Percentiles rank a stretch among this genome's conserved stretches.
Conservation (phyloP, 2,113 vertebrate genomes). For the Pangasianodon gigas region DNA sequence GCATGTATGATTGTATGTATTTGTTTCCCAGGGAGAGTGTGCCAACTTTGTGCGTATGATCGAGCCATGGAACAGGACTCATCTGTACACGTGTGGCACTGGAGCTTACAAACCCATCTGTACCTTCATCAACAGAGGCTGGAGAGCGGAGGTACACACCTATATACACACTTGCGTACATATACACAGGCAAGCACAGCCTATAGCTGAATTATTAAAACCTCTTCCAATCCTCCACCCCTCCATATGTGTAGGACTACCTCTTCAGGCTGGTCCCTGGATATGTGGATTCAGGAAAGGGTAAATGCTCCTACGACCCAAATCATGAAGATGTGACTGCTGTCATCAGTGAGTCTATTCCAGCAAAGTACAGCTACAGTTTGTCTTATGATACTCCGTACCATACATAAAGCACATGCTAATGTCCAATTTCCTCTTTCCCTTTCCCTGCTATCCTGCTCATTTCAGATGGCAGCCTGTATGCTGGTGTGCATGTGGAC, state of each 20-base stretch:
- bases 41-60: constrained; percentile 79
- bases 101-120: constrained; percentile 83
- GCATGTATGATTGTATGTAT: constrained; percentile 38
- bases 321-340: constrained; percentile 76
- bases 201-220: not conserved
- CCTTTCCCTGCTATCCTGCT: not conserved
- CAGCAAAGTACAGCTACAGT: not conserved
- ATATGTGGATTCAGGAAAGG: constrained; percentile 79
- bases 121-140: constrained; percentile 80
- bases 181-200: not conserved
- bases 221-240: constrained; percentile 35
- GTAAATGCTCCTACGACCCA: constrained; percentile 83
- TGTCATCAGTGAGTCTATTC: constrained; percentile 73
- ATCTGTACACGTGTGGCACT: constrained; percentile 82
- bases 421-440: not conserved
- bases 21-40: constrained; percentile 68
- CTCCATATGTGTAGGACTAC: constrained; percentile 74
- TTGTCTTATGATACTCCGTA: not conserved
- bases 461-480: constrained; percentile 77
- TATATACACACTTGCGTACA: not conserved
- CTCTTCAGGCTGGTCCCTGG: constrained; percentile 80
- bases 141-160: constrained; percentile 79
- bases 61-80: constrained; percentile 82
- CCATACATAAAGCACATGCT: not conserved
- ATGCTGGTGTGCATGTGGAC: constrained; percentile 82